Conservation (phyloP, 1,140 invertebrate genomes). For the Drosophila serrata region DNA sequence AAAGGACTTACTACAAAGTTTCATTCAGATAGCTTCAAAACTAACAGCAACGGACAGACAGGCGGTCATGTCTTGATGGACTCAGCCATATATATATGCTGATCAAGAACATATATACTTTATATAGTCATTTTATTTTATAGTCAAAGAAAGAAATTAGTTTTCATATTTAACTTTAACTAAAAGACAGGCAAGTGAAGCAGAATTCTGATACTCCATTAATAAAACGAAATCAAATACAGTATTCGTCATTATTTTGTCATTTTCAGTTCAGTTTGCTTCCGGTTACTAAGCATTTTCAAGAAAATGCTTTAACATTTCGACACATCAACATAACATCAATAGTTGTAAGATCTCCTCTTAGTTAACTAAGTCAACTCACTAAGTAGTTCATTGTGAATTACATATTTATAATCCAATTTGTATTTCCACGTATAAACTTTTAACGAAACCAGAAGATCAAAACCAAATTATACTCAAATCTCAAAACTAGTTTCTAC, state of each 20-base stretch:
- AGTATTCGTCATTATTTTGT: not conserved
- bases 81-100: no score
- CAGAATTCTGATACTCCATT: not conserved
- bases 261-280: not conserved
- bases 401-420: not conserved
- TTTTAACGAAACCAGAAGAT: not conserved
- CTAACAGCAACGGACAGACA: no score
- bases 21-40: no score
- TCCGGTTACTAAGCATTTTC: not conserved
- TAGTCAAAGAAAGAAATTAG: not conserved
- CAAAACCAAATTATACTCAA: not conserved
- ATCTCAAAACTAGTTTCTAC: conserved; percentile 61
- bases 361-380: no score
- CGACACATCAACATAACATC: no score
- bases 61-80: no score
- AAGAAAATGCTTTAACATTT: not conserved
- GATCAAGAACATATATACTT: no score
- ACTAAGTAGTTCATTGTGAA: no score
- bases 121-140: no score
- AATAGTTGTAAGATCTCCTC: no score
- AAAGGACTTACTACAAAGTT: no score
- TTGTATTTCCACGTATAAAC: not conserved
- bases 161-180: not conserved
- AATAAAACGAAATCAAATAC: conserved; percentile 8
- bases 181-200: not conserved